Evolutionary conservation across 1,140 invertebrate genomes (phyloP), one percentile per base, ranked within the genome.

Genomic region (Tenebrio molitor): DNA sequence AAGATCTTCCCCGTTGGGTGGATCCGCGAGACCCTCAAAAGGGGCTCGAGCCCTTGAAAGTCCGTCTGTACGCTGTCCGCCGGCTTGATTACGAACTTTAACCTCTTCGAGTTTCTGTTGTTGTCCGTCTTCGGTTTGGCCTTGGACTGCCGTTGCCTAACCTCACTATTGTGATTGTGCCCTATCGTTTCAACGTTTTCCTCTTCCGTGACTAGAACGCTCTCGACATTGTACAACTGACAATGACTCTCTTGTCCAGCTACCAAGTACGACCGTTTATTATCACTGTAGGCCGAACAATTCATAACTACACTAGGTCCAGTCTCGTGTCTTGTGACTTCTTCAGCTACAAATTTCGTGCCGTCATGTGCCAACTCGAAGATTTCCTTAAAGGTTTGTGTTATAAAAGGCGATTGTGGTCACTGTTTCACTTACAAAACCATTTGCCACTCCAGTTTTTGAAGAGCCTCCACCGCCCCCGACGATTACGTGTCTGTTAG

Each of bases 381-480:
- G 79, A 97, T 93, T 89, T 97, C 94, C 95, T 96, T 74, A 74
- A 72, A 78, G 50, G 8, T 53, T 62, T 23, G 41, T 15, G 34
- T 63, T 63, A 33, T 6, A 72, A 34, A 46, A 33, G 0, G n/a
- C 8, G 2, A 10, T 15, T 17, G 33, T 19, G 6, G 8, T 29
- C 4, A 34, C 67, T 23, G 14, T 23, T 64, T 33, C 71, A 88
- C 91, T 90, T 85, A 94, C 96, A 87, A 99, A 96, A 84, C 95
- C 94, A 89, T 99, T 99, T 12, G 92, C 91, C 69, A 99, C 93
- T 16, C 97, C 97, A 41, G 96, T 98, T 85, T 97, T 98, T 14
- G 95, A 92, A 12, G 93, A 92, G 50, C 97, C 97, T 65, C 97
- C 97, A 50, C 97, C 97, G 41, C 97, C 97, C 73, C 93, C 96